These are phyloP conservation scores for Ptychadena robeensis DNA, from an alignment of 2,797 vertebrate species.

Conservation along the genomic window DNA sequence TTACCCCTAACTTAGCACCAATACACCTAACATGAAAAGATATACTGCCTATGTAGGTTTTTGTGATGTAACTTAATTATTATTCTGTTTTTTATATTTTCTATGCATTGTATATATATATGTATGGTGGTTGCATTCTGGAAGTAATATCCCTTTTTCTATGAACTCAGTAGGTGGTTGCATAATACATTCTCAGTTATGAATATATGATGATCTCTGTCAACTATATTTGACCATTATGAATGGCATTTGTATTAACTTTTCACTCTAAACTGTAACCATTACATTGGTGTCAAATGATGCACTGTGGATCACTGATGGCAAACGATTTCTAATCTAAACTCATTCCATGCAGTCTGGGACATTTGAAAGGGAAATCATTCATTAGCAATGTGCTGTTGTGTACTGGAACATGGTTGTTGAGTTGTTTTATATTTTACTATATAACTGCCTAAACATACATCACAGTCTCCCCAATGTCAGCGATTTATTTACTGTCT, in stretches of 20 bases:
- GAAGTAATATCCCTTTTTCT: no score
- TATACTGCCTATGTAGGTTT: no score
- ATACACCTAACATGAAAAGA: no score
- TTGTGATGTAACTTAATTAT: no score
- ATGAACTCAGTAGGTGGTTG: no score
- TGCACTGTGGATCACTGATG: neutral
- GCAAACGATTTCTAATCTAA: neutral
- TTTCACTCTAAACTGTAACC: neutral
- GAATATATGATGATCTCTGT: no score
- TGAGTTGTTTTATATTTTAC: slow-evolving; percentile 9
- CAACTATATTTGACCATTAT: neutral
- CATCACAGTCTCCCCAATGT: slow-evolving; percentile 7
- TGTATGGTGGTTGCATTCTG: no score
- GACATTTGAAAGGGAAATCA: neutral
- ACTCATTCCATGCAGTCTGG: slow-evolving; percentile 1
- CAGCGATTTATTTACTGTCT: slow-evolving; percentile 35
- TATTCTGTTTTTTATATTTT: no score
- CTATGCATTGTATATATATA: no score
- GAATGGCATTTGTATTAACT: neutral
- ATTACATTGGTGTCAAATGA: neutral
- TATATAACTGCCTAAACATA: slow-evolving; percentile 7
- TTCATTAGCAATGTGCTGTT: neutral
- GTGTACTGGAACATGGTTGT: neutral
- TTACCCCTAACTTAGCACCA: no score
- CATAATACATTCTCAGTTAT: no score